These are phyloP conservation scores for Ostrea edulis DNA, from an alignment of 1,140 invertebrate genomes.

Conservation along the genomic window DNA sequence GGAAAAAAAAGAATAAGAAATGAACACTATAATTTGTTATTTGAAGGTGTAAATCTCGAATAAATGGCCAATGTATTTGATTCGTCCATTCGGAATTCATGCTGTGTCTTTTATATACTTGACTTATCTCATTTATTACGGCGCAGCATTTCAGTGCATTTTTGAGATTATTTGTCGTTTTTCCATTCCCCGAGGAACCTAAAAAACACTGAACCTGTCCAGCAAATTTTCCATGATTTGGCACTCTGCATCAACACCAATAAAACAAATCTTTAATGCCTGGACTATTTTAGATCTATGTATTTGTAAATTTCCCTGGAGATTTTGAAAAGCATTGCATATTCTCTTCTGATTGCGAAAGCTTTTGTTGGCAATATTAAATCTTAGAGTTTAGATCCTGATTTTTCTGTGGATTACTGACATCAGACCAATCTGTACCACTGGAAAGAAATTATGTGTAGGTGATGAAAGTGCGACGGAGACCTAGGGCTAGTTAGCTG, in stretches of 20 bases:
- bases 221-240: background rate
- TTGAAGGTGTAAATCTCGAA: background rate
- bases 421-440: background rate
- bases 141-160: background rate
- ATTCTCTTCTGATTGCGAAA: background rate
- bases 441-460: background rate
- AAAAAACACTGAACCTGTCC: background rate
- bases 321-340: background rate
- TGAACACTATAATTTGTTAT: background rate
- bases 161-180: background rate
- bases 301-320: slow-evolving; percentile 23
- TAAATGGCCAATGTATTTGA: background rate
- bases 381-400: background rate
- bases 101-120: background rate
- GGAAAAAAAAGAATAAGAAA: background rate
- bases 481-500: background rate
- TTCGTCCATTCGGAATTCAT: background rate
- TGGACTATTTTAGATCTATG: background rate
- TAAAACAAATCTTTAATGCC: background rate
- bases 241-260: background rate
- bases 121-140: background rate
- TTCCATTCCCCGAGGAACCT: background rate
- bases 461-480: no score
- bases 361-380: slow-evolving; percentile 17
- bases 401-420: background rate